Base-by-base conservation (phyloP, 2,113 vertebrate genomes). In the Formicarius rufipectus region DNA sequence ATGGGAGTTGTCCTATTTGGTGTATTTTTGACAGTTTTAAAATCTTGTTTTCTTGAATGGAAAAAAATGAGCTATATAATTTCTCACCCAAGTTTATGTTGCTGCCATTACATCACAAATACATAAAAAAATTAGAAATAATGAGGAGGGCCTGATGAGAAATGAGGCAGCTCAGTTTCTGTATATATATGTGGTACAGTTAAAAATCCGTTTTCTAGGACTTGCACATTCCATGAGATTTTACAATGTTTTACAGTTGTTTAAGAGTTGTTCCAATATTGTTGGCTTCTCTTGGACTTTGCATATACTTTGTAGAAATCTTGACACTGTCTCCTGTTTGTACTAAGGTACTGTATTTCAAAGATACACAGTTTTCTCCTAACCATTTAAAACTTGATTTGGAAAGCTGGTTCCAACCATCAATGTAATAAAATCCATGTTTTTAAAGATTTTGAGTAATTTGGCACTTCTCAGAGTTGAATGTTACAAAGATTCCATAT, bases 11-110 rank as follows among this genome's bases (percentile, higher is more conserved):
- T 90, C 86, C 77, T 92, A 91, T 84, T 68, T 85, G 79, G 45
- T 94, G 62, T 87, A 71, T 77, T 93, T 91, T 96, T 86, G 74
- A 91, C 68, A 73, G 45, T 92, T 89, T 81, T 58, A 63, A 62
- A 91, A 90, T 71, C 31, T 83, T 87, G 39, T 53, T 90, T 90
- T 93, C 82, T 55, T 83, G 72, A 85, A 49, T 77, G 40, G 60
- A 84, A 79, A 73, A 23, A 84, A n/a, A 86, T 28, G 75, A 97
- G 21, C 67, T 84, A 9, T 77, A 71, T 71, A 33, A 86, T 90
- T 96, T 84, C 77, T 88, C 67, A 62, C 77, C 50, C 60, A 60
- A 30, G 31, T 89, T 77, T 92, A 68, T 84, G 76, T 81, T 95
- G 39, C 44, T 91, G 30, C 79, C 37, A 5, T 93, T 91, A 56